Base-by-base conservation (phyloP, 2,888 invertebrate species). In the Masnerella sp. region DNA sequence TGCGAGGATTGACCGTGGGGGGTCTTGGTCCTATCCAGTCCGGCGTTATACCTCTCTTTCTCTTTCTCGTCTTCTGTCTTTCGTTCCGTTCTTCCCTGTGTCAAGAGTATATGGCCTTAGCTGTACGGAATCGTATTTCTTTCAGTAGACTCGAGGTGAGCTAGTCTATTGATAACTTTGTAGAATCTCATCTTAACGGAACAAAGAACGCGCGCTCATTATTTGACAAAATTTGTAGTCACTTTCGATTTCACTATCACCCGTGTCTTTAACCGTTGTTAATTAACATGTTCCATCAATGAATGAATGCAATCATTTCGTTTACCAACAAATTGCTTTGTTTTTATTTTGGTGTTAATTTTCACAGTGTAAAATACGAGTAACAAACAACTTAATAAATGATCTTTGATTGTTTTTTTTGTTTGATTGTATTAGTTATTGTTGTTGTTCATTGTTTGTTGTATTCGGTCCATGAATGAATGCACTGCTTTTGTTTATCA, bases 1-100 rank as follows among this genome's bases (percentile, higher is more conserved):
- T 86, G 85, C 85, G 85, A 85, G 83, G 79, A 82, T 81, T 78
- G 79, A 80, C 85, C 83, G 82, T 85, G 85, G 85, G 85, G 85
- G 85, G 85, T 85, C 85, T 73, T 78, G 77, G 78, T 81, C 79
- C 80, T 81, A 79, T 81, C 81, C 80, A 77, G 79, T 79, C 79
- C 78, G 56, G 77, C 73, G 78, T 71, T 68, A 64, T 64, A 43
- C 61, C 74, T 56, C 32, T 70, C 77, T 47, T 68, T 68, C 76
- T 77, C 75, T 68, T 58, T 78, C 73, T 75, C 67, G 76, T 78
- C 64, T 74, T 76, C 76, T 75, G 74, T 69, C 54, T 54, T 64
- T 69, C 71, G 56, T 72, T 61, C 78, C 62, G 77, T 74, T 73
- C 74, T 79, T 78, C 74, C 74, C 76, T 74, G 71, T 76, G 73